Percentiles rank a stretch among this genome's conserved stretches.
Conservation (phyloP, 2,113 vertebrate genomes). For the Rostratula benghalensis region DNA sequence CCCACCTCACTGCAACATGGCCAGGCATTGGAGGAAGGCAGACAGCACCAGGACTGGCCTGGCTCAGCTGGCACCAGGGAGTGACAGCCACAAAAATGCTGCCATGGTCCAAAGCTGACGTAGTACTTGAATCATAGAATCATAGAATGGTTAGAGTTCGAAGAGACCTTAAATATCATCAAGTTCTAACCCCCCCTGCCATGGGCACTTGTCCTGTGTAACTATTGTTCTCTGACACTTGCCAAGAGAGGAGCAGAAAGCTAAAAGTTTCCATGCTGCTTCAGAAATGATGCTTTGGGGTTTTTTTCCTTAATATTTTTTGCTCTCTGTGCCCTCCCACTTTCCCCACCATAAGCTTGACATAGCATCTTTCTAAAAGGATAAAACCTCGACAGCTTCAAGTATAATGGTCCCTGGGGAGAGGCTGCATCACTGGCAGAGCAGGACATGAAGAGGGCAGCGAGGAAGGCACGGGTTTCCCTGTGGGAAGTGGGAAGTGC, state of each 20-base stretch:
- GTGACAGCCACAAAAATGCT: rapidly evolving
- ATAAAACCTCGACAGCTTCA: neutral
- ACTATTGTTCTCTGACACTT: neutral
- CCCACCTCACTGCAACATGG: no score
- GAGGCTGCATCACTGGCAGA: neutral
- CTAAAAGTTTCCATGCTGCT: neutral
- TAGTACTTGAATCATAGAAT: neutral
- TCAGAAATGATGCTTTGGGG: neutral
- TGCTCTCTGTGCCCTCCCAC: neutral
- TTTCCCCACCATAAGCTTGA: neutral
- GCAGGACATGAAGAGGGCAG: neutral
- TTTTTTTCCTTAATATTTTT: neutral
- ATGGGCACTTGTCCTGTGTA: neutral
- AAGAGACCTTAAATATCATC: no score
- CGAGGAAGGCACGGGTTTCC: neutral
- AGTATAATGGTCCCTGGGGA: neutral
- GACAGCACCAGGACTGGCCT: rapidly evolving
- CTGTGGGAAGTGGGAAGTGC: neutral
- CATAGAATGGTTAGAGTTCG: no score
- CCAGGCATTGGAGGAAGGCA: neutral
- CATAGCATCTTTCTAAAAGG: neutral
- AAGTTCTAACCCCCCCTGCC: no score
- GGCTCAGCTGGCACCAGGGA: rapidly evolving
- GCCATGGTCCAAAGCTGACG: rapidly evolving
- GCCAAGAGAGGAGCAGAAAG: neutral